Evolutionary conservation across 2,113 vertebrate species (phyloP), one percentile per base, ranked within the genome.

Genomic region (Brachypteracias leptosomus): DNA sequence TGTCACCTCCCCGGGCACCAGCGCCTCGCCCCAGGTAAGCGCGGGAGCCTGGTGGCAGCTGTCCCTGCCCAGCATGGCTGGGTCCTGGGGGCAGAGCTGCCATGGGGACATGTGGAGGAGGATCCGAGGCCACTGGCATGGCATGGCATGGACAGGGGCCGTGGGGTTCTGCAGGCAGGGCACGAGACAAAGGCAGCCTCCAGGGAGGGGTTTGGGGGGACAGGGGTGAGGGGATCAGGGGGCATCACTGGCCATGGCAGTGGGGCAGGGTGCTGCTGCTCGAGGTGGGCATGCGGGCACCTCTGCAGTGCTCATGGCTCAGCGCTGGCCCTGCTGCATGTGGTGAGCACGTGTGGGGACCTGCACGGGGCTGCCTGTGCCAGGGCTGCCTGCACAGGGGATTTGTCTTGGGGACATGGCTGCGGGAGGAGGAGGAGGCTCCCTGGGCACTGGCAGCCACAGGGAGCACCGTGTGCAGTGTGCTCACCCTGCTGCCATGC

Each of bases 1-100:
- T 86, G 91, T 91, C 93, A 89, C 78, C 93, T 95, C 84, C 40
- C 42, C 5, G 7, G 83, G 80, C 77, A 80, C 73, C 73, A 57
- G 79, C 13, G 2, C 31, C 55, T 70, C 63, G 24, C 44, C 88
- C 82, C 92, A 91, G 92, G 94, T 95, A 96, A 93, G 96, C 0
- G 0, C 8, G 4, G 35, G 31, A 83, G 54, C 86, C 74, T 46
- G 58, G 57, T 3, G 7, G 46, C 71, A 82, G 74, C 49, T 42
- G 49, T 29, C 59, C 42, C 1, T 2, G 15, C 36, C 57, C 57
- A 1, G 3, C 16, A 2, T 3, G 35, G 35, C 35, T 6, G 63
- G 58, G 25, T 35, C 25, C 65, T 61, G 31, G 36, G 17, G 81
- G 38, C 0, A 0, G 29, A 63, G 54, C 38, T 38, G 65, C 65